Base-by-base conservation (phyloP, 2,113 vertebrate genomes). In the Aix galericulata region DNA sequence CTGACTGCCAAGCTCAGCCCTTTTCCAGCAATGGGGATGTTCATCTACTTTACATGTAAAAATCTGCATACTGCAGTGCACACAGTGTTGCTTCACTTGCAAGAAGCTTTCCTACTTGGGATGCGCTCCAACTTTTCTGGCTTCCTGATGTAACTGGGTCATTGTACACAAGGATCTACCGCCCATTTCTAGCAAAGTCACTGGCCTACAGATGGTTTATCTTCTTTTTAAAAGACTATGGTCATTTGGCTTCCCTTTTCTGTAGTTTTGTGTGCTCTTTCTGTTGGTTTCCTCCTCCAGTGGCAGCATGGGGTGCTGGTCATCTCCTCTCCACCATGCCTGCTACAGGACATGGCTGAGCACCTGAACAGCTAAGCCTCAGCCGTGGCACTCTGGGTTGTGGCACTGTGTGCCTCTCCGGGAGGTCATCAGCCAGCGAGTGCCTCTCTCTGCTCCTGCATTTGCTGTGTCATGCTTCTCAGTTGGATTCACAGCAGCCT, bases 401-500 rank as follows among this genome's bases (percentile, higher is more conserved):
- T 9, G 13, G 15, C 22, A 3, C n/a, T 20, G 15, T 40, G 27
- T 3, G 7, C 53, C 34, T 38, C 53, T 53, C 58, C 0, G 0
- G 59, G 42, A 55, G 3, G 11, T 27, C 6, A 6, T 2, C 2
- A 79, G 18, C 31, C 42, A 23, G 75, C 0, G 8, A 87, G 56
- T 1, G 1, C 34, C 21, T 27, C 1, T 3, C 21, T 27, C 1
- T 3, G 13, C 83, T 78, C 38, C 62, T 53, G 0, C 2, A 3
- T 56, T 69, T 3, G 5, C 91, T 82, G 62, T 74, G 58, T 58
- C 90, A 73, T 73, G 32, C 63, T 97, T 88, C 80, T 89, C 83
- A 80, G 92, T 69, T 93, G 92, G 92, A 96, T 94, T 94, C 92
- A 92, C 58, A 76, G 93, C 76, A 92, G 80, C 87, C 75, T 46